Evolutionary conservation across 2,113 vertebrate species (phyloP).

Genomic region (Glaucidium brasilianum): DNA sequence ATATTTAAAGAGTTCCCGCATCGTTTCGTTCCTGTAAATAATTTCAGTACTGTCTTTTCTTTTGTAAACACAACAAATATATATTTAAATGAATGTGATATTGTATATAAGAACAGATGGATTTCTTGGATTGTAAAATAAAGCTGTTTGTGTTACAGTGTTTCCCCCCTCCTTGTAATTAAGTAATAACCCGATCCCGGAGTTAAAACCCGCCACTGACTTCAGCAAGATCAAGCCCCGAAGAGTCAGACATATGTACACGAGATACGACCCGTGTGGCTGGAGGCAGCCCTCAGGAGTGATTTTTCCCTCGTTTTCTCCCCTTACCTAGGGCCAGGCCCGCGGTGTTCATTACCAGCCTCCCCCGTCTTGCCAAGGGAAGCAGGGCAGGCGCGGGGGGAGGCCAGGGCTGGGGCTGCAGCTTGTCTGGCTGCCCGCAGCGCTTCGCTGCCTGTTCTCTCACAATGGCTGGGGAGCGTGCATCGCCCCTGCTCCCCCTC

Average conservation of each 20-base stretch:
- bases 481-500: background rate
- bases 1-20: slow-evolving; percentile 39
- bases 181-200: background rate
- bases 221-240: background rate
- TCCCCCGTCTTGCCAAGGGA: background rate
- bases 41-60: slow-evolving; percentile 62
- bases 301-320: background rate
- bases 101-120: slow-evolving; percentile 68
- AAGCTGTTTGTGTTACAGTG: slow-evolving; percentile 68
- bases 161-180: background rate
- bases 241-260: background rate
- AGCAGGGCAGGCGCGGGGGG: background rate
- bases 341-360: no score
- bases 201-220: background rate
- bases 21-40: slow-evolving; percentile 70
- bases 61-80: slow-evolving; percentile 64
- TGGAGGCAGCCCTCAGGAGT: background rate
- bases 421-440: background rate
- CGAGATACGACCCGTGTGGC: background rate
- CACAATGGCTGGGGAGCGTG: background rate
- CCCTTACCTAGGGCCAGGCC: background rate
- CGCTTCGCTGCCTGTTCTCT: no score
- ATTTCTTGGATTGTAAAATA: slow-evolving; percentile 68
- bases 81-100: slow-evolving; percentile 69
- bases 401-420: background rate